Evolutionary conservation across 2,888 invertebrate genomes (phyloP), one percentile per base, ranked within the genome.

Genomic region (Ectemnius lituratus): DNA sequence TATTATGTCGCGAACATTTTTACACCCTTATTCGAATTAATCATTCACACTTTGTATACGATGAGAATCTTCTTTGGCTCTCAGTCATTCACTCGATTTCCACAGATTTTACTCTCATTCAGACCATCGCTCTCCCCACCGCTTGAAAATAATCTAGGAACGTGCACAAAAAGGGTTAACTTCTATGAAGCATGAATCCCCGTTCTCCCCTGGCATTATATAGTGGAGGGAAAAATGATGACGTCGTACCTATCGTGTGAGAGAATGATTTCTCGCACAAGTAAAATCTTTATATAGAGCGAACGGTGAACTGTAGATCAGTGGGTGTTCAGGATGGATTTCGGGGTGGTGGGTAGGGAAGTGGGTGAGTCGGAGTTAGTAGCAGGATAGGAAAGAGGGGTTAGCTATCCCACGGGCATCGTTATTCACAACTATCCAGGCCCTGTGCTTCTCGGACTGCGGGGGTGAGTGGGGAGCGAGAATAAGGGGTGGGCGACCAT

Each of bases 381-480:
- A 62, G 49, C 49, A 49, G 70, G 71, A 67, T 65, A 74, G 70
- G 79, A 68, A 82, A 78, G 70, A 78, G 81, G 79, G 82, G 75
- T 76, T 73, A 73, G 45, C 65, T 71, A 56, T 85, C 85, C 85
- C 85, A 75, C 66, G 85, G 81, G 87, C 79, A 81, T 87, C 86
- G 87, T 87, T 87, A 87, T 83, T 87, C 85, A 85, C 85, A 83
- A 85, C 83, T 85, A 87, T 80, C 79, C 75, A 67, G 62, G 78
- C 76, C 79, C 70, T 63, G 68, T 70, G 70, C 60, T 23, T 66
- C 59, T 80, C 64, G 77, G 37, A 37, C 3, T 37, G 37, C 23
- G 23, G 23, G 23, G 23, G 23, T 23, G 67, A 46, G 70, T 67
- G 73, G 75, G 78, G 64, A 70, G 66, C 63, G 74, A 73, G 83